Conservation (phyloP, 2,113 vertebrate species). For the Dipodomys merriami region DNA sequence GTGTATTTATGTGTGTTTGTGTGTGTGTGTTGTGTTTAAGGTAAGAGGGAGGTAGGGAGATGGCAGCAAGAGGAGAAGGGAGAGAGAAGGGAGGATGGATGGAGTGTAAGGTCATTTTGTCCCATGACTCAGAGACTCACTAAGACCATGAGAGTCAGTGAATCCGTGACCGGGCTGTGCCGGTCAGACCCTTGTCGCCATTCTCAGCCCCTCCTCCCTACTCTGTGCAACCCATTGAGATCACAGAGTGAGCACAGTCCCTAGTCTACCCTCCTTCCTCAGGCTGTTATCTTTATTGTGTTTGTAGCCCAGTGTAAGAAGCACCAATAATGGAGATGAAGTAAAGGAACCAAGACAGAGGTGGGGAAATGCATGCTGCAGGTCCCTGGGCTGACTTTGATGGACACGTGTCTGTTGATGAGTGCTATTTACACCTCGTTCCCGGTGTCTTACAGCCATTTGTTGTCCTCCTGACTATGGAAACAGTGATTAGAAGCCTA, state of each 20-base stretch:
- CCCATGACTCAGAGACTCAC: too few relatives aligned
- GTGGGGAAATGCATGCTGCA: fast-evolving
- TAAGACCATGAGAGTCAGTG: too few relatives aligned
- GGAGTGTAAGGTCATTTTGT: background rate
- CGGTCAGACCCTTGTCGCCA: fast-evolving
- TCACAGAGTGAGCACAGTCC: background rate
- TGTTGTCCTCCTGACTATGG: background rate
- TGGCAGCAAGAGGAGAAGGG: background rate
- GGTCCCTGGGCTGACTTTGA: fast-evolving
- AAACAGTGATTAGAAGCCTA: constrained; percentile 24
- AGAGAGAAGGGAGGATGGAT: fast-evolving
- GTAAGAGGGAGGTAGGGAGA: too few relatives aligned
- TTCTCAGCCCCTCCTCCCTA: fast-evolving
- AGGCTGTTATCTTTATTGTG: background rate
- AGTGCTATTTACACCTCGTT: constrained; percentile 2
- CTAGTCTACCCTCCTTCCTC: background rate
- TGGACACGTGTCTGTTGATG: background rate
- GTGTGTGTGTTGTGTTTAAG: background rate
- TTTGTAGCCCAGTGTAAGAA: background rate
- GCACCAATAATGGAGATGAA: background rate
- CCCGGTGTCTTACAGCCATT: background rate
- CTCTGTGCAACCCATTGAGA: fast-evolving
- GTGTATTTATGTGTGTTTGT: too few relatives aligned
- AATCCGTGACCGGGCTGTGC: background rate
- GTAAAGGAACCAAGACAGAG: background rate